A percentile compares a stretch with the other conserved stretches of the same genome.
phyloP scores from a whole-genome alignment of 2,888 invertebrate genomes.

The Cheilosia urbana region DNA sequence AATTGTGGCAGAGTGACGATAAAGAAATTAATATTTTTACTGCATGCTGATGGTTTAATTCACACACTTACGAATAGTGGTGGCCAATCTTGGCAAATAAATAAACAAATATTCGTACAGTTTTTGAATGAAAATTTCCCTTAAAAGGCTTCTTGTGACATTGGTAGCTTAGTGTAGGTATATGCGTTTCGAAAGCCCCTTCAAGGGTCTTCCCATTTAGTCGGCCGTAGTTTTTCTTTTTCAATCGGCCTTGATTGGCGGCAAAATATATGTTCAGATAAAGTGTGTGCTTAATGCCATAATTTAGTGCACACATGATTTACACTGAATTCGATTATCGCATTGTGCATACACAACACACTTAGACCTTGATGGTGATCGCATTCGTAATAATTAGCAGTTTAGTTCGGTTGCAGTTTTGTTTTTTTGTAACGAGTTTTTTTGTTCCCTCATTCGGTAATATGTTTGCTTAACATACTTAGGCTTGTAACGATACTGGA shows the following conservation, averaged over 20 bases:
- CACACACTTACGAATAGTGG: slow-evolving; percentile 28
- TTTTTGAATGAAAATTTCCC: not conserved
- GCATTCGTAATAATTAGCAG: slow-evolving; percentile 30
- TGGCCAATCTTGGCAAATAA: slow-evolving; percentile 11
- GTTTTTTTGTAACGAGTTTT: not conserved
- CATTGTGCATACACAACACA: not conserved
- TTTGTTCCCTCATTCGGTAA: too few relatives aligned
- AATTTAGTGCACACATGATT: slow-evolving; percentile 23
- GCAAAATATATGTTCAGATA: slow-evolving; percentile 1
- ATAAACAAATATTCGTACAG: not conserved
- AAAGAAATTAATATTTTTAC: slow-evolving; percentile 37
- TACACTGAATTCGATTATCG: slow-evolving; percentile 9
- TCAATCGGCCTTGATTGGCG: slow-evolving; percentile 10
- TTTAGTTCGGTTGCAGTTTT: slow-evolving; percentile 12
- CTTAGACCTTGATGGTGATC: slow-evolving; percentile 22
- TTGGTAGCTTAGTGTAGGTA: too few relatives aligned
- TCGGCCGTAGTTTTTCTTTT: not conserved
- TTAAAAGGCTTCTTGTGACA: not conserved
- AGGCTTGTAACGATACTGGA: too few relatives aligned
- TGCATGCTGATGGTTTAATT: slow-evolving; percentile 40
- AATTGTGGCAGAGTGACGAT: slow-evolving; percentile 17
- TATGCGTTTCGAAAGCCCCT: too few relatives aligned
- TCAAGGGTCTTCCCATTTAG: slow-evolving; percentile 4
- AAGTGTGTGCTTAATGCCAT: slow-evolving; percentile 19
- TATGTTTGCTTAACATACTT: too few relatives aligned